phyloP scores from a whole-genome alignment of 2,113 vertebrate genomes.

The Sitta europaea region DNA sequence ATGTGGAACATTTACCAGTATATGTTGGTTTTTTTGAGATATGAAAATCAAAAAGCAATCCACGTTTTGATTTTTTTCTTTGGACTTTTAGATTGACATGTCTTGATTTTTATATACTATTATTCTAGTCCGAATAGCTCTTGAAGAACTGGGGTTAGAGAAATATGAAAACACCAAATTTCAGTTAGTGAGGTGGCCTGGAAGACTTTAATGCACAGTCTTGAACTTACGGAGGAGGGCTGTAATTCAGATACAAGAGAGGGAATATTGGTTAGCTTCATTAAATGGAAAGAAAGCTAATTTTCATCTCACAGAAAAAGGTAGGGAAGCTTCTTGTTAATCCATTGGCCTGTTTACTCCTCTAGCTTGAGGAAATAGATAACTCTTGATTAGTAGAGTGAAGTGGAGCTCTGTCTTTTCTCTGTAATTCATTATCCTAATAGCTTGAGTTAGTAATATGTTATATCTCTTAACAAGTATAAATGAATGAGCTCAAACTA shows the following conservation, averaged over 20 bases:
- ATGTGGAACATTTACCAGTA: neutral
- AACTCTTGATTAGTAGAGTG: neutral
- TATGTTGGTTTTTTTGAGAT: neutral
- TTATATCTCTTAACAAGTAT: neutral
- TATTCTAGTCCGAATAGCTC: neutral
- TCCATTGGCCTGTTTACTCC: neutral
- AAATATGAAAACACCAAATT: neutral
- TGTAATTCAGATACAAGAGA: neutral
- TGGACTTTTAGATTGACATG: neutral
- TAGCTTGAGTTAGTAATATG: neutral
- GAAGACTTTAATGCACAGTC: neutral
- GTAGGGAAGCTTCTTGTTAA: neutral
- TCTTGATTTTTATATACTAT: neutral
- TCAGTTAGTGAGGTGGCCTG: neutral
- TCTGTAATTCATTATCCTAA: neutral
- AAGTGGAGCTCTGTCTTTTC: neutral
- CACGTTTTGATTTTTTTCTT: neutral
- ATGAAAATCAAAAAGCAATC: accelerated
- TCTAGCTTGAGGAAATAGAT: neutral
- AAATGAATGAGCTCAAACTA: neutral
- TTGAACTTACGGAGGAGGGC: neutral
- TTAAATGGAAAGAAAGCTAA: neutral
- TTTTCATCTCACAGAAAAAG: neutral
- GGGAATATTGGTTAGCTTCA: neutral
- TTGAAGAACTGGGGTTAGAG: neutral